Conservation (phyloP, 2,113 vertebrate genomes). For the Sus scrofa region T2T-Sscrofa CM000818.6:122870501-122871000, state of each 20-base stretch:
- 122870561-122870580: constrained; percentile 64
- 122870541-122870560: constrained; percentile 1
- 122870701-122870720: constrained; percentile 27
- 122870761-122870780: constrained; percentile 81
- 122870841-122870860: constrained; percentile 62
- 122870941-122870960: constrained; percentile 68
- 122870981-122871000: constrained; percentile 80
- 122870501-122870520: constrained; percentile 5
- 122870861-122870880: constrained; percentile 20
- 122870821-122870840: constrained; percentile 67
- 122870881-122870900: constrained; percentile 70
- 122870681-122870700: constrained; percentile 1
- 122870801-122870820: constrained; percentile 68
- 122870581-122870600: background rate
- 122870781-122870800: constrained; percentile 78
- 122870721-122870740: constrained; percentile 42
- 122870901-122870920: constrained; percentile 70
- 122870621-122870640: constrained; percentile 53
- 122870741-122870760: constrained; percentile 31
- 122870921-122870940: constrained; percentile 61
- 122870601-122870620: constrained; percentile 54
- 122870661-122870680: constrained; percentile 38
- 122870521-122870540: constrained; percentile 46
- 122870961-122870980: constrained; percentile 80
- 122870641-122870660: constrained; percentile 64